Percentiles rank a stretch among this genome's conserved stretches.
phyloP scores from a whole-genome alignment of 2,888 invertebrate genomes.

The Drosophila siamana region DNA sequence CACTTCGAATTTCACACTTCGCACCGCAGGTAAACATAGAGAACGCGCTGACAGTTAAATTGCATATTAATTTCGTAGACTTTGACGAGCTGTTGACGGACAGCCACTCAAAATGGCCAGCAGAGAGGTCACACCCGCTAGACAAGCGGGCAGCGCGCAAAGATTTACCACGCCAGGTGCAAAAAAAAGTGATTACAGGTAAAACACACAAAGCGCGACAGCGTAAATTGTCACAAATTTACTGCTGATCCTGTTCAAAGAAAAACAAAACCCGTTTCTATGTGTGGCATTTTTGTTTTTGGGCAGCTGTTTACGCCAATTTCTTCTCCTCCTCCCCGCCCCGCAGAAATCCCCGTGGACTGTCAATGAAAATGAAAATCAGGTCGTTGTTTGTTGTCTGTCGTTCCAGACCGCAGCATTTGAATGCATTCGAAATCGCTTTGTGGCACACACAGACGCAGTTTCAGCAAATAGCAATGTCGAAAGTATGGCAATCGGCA shows the following conservation, averaged over 20 bases:
- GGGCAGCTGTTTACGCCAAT: slow-evolving; percentile 18
- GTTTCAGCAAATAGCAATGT: background rate
- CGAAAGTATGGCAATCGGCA: slow-evolving; percentile 27
- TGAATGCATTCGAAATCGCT: slow-evolving; percentile 28
- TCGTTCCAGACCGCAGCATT: slow-evolving; percentile 46
- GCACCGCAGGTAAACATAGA: slow-evolving; percentile 10
- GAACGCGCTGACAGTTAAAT: slow-evolving; percentile 64
- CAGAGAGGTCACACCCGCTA: slow-evolving; percentile 16
- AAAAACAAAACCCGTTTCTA: slow-evolving; percentile 13
- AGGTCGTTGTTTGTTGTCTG: no score
- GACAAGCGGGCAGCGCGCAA: background rate
- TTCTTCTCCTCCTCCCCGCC: background rate
- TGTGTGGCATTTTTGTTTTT: background rate
- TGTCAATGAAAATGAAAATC: slow-evolving; percentile 46
- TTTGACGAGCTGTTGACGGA: slow-evolving; percentile 59
- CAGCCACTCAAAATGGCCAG: slow-evolving; percentile 44
- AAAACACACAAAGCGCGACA: background rate
- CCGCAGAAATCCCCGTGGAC: no score
- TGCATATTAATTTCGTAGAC: slow-evolving; percentile 73
- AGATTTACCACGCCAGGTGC: slow-evolving; percentile 34
- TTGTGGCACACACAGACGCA: slow-evolving; percentile 3
- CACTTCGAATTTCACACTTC: no score
- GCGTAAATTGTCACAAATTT: slow-evolving; percentile 24
- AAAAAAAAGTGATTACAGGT: slow-evolving; percentile 12
- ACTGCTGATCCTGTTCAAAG: slow-evolving; percentile 16